Evolutionary conservation across 1,140 invertebrate genomes (phyloP).

Genomic region (Drosophila tani): DNA sequence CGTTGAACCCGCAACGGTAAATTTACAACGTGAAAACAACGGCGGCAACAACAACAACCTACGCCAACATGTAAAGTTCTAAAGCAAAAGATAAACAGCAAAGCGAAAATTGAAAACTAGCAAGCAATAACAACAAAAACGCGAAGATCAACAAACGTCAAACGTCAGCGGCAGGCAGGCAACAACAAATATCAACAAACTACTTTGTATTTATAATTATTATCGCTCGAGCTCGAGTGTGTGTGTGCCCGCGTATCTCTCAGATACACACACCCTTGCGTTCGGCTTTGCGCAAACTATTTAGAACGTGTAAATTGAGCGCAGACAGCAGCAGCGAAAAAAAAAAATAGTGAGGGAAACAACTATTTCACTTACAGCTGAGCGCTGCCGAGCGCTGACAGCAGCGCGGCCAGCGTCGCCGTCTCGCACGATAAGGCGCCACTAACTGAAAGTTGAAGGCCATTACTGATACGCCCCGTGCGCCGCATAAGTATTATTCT

Average conservation of each 20-base stretch:
- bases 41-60: constrained; percentile 55
- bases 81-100: constrained; percentile 79
- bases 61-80: constrained; percentile 84
- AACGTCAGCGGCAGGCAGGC: constrained; percentile 36
- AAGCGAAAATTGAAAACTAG: constrained; percentile 68
- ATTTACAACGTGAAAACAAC: constrained; percentile 63
- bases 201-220: constrained; percentile 84
- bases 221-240: constrained; percentile 55
- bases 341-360: constrained; percentile 14
- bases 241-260: constrained; percentile 11
- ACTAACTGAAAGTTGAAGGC: constrained; percentile 81
- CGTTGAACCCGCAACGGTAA: constrained; percentile 77
- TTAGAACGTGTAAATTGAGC: constrained; percentile 82
- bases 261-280: constrained; percentile 27
- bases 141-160: constrained; percentile 43
- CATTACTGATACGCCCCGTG: constrained; percentile 80
- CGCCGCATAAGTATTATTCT: constrained; percentile 51
- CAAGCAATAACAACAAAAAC: constrained; percentile 36
- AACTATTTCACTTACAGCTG: constrained; percentile 45
- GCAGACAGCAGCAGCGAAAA: neutral
- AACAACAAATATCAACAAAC: constrained; percentile 80
- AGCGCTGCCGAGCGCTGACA: constrained; percentile 13
- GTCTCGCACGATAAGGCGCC: constrained; percentile 75
- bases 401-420: constrained; percentile 44
- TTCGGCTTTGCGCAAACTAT: constrained; percentile 51